These are phyloP conservation scores for Astreopora myriophthalma DNA, from an alignment of 64 coral and sea anemone species.

Conservation along the genomic window DNA sequence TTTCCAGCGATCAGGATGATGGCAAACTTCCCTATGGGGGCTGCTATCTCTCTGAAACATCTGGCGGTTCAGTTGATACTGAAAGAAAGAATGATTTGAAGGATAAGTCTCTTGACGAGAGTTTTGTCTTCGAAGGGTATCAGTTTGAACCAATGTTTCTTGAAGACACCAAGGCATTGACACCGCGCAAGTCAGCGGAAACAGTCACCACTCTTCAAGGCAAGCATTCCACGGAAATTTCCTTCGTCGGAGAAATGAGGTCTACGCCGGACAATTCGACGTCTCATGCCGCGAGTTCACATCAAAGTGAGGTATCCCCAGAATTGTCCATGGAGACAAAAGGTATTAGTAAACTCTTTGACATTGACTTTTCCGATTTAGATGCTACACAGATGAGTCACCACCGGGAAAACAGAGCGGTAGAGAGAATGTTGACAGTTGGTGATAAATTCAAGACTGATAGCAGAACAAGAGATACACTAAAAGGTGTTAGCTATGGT, in stretches of 20 bases:
- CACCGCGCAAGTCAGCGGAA: neutral
- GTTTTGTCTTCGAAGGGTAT: neutral
- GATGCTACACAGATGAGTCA: neutral
- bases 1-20: neutral
- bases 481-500: neutral
- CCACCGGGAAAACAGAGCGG: neutral
- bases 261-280: neutral
- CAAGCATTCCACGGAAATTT: neutral
- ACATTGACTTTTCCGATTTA: conserved; percentile 1
- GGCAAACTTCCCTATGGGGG: neutral
- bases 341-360: conserved; percentile 28
- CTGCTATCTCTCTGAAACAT: neutral
- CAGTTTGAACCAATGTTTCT: neutral
- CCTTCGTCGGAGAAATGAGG: neutral
- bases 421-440: conserved; percentile 6
- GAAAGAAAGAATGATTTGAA: neutral
- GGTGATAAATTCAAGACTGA: neutral
- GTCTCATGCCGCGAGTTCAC: neutral
- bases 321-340: neutral
- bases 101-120: neutral
- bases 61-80: neutral
- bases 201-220: neutral
- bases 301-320: neutral
- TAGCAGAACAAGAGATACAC: neutral
- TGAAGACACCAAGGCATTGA: neutral